Evolutionary conservation across 2,113 vertebrate species (phyloP), one percentile per base, ranked within the genome.

Genomic region (Xiphias gladius): DNA sequence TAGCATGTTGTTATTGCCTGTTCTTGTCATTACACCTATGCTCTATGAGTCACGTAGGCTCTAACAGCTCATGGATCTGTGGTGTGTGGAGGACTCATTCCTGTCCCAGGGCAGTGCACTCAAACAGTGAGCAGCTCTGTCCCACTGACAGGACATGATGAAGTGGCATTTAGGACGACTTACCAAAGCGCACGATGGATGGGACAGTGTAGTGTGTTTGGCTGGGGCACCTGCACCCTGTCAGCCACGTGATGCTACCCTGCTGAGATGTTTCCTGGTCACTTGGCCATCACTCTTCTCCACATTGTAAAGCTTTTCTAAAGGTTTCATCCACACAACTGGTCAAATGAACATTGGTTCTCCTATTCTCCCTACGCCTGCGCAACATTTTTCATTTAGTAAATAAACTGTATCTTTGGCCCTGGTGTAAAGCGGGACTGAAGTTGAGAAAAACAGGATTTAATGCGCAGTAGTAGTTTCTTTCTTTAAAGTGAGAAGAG

Each of bases 61-160:
- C 2, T 54, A 9, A 35, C 13, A 19, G 63, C 43, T 73, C 70
- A 52, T 55, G 68, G 61, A 39, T 67, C 78, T 73, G 71, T 30
- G 35, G 39, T 22, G 58, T 16, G 68, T 85, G 72, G 76, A 79
- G 75, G 41, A 54, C 39, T 75, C 65, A 43, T 20, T 84, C 59
- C n/a, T 9, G 30, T 73, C 76, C 63, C 70, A 57, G 83, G 48
- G 65, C 59, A 39, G 14, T 66, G 79, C 74, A 68, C 68, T 82
- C 77, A 75, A 62, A 88, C 86, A 73, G 87, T 54, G 77, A 82
- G 76, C 73, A 26, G 73, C 69, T 79, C 76, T 78, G 85, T 90
- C 73, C 80, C 62, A 37, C 30, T 86, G 92, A 86, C 91, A 93
- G 89, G 48, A 76, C 7, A 20, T 87, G 93, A 94, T 91, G 87